phyloP scores from a whole-genome alignment of 1,140 invertebrate species.

The Rhyzopertha dominica region DNA sequence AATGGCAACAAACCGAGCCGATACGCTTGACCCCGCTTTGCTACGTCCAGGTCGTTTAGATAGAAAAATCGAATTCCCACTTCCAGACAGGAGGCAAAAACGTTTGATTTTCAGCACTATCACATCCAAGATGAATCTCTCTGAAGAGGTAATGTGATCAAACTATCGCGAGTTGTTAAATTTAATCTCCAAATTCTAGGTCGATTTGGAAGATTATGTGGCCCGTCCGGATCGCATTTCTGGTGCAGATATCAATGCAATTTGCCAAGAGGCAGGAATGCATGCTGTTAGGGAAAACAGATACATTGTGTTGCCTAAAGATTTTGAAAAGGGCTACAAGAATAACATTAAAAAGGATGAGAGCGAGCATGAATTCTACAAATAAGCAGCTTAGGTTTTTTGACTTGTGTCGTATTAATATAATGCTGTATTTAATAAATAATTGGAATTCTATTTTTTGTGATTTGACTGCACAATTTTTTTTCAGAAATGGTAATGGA shows the following conservation, averaged over 20 bases:
- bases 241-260: slow-evolving; percentile 98
- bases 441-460: no score
- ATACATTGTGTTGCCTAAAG: slow-evolving; percentile 96
- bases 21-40: slow-evolving; percentile 96
- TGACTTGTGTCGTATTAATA: no score
- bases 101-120: slow-evolving; percentile 98
- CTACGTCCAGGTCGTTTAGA: slow-evolving; percentile 95
- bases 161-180: background rate
- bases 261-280: slow-evolving; percentile 95
- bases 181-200: slow-evolving; percentile 43
- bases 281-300: slow-evolving; percentile 98
- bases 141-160: slow-evolving; percentile 68
- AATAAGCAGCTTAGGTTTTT: no score
- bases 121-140: slow-evolving; percentile 98
- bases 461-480: no score
- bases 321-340: slow-evolving; percentile 99
- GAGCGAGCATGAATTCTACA: slow-evolving; percentile 99
- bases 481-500: no score
- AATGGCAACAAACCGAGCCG: slow-evolving; percentile 99
- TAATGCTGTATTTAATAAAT: no score
- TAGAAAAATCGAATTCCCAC: slow-evolving; percentile 98
- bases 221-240: slow-evolving; percentile 97
- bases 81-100: slow-evolving; percentile 97
- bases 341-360: slow-evolving; percentile 99
- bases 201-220: slow-evolving; percentile 98